Conservation (phyloP, 2,113 vertebrate genomes). For the Menidia beryllina region DNA sequence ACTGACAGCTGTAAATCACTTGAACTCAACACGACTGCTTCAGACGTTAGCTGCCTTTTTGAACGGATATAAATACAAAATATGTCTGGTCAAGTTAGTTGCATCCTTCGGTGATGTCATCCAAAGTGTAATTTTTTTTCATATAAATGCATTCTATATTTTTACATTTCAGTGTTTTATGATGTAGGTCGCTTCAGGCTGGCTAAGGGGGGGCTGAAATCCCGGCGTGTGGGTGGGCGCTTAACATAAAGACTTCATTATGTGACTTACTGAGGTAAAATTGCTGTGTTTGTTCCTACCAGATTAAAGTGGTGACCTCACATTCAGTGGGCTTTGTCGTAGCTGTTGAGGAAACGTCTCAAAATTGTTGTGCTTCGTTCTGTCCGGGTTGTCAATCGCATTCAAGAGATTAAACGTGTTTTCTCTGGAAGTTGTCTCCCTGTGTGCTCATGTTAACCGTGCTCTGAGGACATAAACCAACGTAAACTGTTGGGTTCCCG, state of each 20-base stretch:
- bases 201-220: constrained; percentile 52
- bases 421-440: too few relatives aligned
- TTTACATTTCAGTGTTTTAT: constrained; percentile 65
- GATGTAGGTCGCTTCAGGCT: constrained; percentile 49
- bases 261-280: background rate
- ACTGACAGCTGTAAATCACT: constrained; percentile 25
- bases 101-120: constrained; percentile 46
- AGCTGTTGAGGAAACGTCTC: background rate
- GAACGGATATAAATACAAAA: constrained; percentile 9
- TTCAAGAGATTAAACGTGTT: too few relatives aligned
- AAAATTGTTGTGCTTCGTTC: too few relatives aligned
- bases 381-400: too few relatives aligned
- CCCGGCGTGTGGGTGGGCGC: background rate
- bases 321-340: background rate
- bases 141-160: constrained; percentile 51
- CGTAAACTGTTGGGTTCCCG: background rate
- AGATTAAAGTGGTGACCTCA: constrained; percentile 2
- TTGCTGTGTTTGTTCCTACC: background rate
- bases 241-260: too few relatives aligned
- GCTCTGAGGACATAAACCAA: background rate
- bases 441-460: too few relatives aligned
- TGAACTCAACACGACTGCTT: constrained; percentile 14
- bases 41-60: constrained; percentile 59
- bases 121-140: constrained; percentile 31
- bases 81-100: constrained; percentile 30